phyloP scores from a whole-genome alignment of 1,140 invertebrate genomes.

The Drosophila eugracilis region DNA sequence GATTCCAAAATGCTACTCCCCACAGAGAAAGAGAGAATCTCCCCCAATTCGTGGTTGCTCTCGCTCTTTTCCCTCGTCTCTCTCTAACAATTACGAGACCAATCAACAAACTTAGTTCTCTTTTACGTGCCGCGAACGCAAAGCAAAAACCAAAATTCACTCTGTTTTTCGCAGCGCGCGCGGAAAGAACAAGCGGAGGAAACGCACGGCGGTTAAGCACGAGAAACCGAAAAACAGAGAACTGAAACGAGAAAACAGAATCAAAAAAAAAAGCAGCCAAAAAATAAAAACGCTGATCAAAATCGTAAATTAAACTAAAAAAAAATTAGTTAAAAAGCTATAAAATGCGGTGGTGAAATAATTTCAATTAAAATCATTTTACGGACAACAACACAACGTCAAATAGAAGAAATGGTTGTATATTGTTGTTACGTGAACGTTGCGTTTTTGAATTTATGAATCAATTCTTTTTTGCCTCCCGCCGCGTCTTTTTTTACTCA shows the following conservation, averaged over 20 bases:
- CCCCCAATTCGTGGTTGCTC: neutral
- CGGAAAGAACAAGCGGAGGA: constrained; percentile 12
- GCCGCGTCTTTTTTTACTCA: constrained; percentile 29
- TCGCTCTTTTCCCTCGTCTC: neutral
- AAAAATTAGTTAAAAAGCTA: neutral
- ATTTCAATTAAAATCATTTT: constrained; percentile 9
- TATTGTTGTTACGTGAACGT: constrained; percentile 72
- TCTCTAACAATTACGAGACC: neutral
- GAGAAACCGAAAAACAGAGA: constrained; percentile 8
- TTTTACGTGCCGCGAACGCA: neutral
- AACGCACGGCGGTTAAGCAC: neutral
- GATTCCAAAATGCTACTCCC: neutral
- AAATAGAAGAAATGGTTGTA: constrained; percentile 55
- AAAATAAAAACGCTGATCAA: constrained; percentile 1
- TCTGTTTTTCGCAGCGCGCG: constrained; percentile 9
- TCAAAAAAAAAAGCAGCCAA: neutral
- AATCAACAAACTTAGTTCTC: neutral
- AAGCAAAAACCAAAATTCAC: neutral
- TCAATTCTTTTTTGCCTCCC: neutral
- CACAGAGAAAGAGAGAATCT: neutral
- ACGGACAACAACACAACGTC: constrained; percentile 3
- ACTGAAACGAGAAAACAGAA: constrained; percentile 6
- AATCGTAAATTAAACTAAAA: constrained; percentile 8
- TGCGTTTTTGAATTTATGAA: constrained; percentile 47
- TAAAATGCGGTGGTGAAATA: constrained; percentile 5